Percentiles rank a stretch among this genome's conserved stretches.
Conservation (phyloP, 2,113 vertebrate genomes). For the Spheniscus mendiculus region DNA sequence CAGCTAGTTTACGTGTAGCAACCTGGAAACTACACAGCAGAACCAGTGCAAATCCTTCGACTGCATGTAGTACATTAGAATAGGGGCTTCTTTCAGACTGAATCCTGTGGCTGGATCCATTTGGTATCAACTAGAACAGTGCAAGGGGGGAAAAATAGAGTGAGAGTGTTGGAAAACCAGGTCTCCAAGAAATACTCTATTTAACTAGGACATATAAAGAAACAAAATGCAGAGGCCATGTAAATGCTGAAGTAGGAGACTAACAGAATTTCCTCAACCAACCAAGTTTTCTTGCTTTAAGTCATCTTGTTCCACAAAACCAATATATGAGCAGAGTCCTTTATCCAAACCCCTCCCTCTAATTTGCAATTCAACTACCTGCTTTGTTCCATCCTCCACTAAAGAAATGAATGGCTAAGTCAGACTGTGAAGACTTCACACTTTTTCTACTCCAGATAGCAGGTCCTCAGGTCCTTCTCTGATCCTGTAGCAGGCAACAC, state of each 20-base stretch:
- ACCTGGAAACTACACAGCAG: slow-evolving; percentile 95
- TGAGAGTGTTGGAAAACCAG: neutral
- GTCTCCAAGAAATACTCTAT: neutral
- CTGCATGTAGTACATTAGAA: slow-evolving; percentile 90
- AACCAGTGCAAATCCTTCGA: slow-evolving; percentile 91
- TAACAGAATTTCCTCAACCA: neutral
- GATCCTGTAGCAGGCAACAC: neutral
- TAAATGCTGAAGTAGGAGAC: neutral
- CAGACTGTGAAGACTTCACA: neutral
- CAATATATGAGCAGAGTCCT: neutral
- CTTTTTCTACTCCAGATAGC: neutral
- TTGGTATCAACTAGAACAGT: slow-evolving; percentile 71
- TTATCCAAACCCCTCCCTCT: neutral
- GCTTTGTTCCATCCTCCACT: neutral
- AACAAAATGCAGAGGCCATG: neutral
- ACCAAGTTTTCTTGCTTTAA: neutral
- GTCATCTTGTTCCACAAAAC: neutral
- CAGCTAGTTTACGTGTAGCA: slow-evolving; percentile 93
- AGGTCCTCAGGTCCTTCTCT: neutral
- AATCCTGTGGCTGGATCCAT: slow-evolving; percentile 83
- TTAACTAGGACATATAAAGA: neutral
- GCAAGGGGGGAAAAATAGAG: neutral
- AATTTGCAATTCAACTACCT: neutral
- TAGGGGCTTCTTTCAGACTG: slow-evolving; percentile 83
- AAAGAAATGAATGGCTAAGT: neutral